Evolutionary conservation across 2,113 vertebrate species (phyloP), one percentile per base, ranked within the genome.

Genomic region (Anolis carolinensis): DNA sequence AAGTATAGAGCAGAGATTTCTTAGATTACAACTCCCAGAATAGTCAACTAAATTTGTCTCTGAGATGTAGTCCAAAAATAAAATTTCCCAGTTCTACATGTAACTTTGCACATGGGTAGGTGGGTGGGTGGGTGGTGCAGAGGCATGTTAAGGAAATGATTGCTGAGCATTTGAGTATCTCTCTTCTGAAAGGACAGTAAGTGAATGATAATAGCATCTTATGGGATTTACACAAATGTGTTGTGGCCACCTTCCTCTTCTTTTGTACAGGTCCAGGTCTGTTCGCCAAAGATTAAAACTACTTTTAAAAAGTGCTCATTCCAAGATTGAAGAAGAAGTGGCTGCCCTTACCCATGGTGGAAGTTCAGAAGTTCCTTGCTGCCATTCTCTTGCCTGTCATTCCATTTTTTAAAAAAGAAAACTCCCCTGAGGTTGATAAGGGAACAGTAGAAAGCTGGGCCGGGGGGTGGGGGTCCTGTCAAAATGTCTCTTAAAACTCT

Each of bases 191-290:
- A 81, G 25, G 30, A 20, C 8, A 3, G 14, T 68, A 10, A 73
- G 25, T 68, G 34, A 36, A 27, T 39, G 32, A 10, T 8, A 63
- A 30, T n/a, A 34, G 7, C 30, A 67, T 59, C 48, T 21, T 23
- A 3, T 80, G 68, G 18, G 68, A 0, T 1, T 62, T 87, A 1
- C 52, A 5, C 0, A 68, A 1, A 62, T 44, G 68, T 27, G 70
- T 59, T 76, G 48, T 74, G 59, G 7, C 20, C 32, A 9, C 1
- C 20, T 6, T n/a, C 14, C 21, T 34, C 20, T 52, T 44, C 7
- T 50, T 14, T 76, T n/a, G 67, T 63, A 27, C 9, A 36, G n/a
- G 59, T 11, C 25, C 27, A 55, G 52, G 55, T 18, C 55, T 59
- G 52, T 59, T 59, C 13, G 18, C 2, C 55, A 59, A 18, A 59